phyloP scores from a whole-genome alignment of 35 echinoderm and acorn worm genomes.

The Ophiothrix spiculata region DNA sequence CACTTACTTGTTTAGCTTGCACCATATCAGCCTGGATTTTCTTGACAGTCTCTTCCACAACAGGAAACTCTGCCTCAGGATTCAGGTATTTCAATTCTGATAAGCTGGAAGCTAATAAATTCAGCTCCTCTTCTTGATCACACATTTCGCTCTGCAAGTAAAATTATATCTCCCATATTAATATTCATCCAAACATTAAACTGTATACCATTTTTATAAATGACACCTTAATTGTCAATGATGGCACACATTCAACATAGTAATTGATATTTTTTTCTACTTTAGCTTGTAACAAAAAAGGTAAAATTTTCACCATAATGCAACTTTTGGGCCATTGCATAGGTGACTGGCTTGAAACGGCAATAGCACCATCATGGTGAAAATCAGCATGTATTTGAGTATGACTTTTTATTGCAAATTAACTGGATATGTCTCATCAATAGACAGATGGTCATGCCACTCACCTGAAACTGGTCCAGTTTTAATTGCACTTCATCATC shows the following conservation, averaged over 20 bases:
- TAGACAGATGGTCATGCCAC: background rate
- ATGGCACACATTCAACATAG: too few species aligned
- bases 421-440: background rate
- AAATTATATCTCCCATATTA: too few species aligned
- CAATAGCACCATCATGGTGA: background rate
- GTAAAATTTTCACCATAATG: too few species aligned
- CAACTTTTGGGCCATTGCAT: too few species aligned
- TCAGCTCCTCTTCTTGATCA: constrained; percentile 42
- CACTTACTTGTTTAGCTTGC: constrained; percentile 55
- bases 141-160: constrained; percentile 38
- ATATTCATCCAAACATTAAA: too few species aligned
- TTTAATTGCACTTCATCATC: constrained; percentile 32
- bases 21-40: constrained; percentile 53
- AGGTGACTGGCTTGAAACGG: too few species aligned
- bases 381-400: background rate
- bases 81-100: constrained; percentile 60
- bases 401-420: background rate
- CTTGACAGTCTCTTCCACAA: constrained; percentile 53
- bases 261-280: too few species aligned
- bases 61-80: constrained; percentile 51
- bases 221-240: too few species aligned
- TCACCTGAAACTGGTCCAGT: constrained; percentile 62
- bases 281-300: too few species aligned
- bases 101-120: constrained; percentile 33
- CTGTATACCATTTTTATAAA: too few species aligned